Evolutionary conservation across 1,140 invertebrate species (phyloP).

Genomic region (Probaryconus sp.): DNA sequence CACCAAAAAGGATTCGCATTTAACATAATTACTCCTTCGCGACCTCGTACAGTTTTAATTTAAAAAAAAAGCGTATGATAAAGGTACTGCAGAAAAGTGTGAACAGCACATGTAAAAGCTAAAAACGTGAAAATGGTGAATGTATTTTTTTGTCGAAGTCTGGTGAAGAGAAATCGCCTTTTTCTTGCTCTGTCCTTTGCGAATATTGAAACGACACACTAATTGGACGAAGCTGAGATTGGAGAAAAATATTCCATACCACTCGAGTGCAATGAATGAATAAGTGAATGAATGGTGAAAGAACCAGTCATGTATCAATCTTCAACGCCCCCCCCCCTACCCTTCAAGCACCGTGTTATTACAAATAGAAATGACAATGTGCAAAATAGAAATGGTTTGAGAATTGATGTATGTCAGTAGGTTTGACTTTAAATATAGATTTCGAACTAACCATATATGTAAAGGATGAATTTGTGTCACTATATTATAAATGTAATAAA

Average conservation of each 20-base stretch:
- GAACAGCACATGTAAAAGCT: not conserved
- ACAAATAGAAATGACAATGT: too few species aligned
- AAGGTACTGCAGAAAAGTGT: slow-evolving; percentile 7
- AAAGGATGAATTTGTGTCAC: too few species aligned
- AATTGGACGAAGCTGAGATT: slow-evolving; percentile 67
- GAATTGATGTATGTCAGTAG: too few species aligned
- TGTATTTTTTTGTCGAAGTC: slow-evolving; percentile 1
- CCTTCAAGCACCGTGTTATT: too few species aligned
- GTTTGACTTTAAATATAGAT: too few species aligned
- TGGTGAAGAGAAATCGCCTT: slow-evolving; percentile 18
- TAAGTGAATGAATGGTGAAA: not conserved
- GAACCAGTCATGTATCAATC: too few species aligned
- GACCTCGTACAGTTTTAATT: slow-evolving; percentile 41
- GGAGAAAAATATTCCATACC: slow-evolving; percentile 64
- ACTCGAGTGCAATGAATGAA: slow-evolving; percentile 49
- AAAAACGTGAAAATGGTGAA: not conserved
- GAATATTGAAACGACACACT: slow-evolving; percentile 57
- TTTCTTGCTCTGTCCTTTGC: slow-evolving; percentile 32
- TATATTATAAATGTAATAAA: too few species aligned
- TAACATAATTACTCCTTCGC: slow-evolving; percentile 27
- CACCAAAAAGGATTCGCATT: slow-evolving; percentile 36
- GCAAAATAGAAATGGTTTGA: too few species aligned
- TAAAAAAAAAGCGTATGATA: slow-evolving; percentile 18
- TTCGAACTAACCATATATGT: too few species aligned
- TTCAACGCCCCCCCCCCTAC: too few species aligned